Conservation (phyloP, 23 tunicate species). For the Clavelina lepadiformis region DNA sequence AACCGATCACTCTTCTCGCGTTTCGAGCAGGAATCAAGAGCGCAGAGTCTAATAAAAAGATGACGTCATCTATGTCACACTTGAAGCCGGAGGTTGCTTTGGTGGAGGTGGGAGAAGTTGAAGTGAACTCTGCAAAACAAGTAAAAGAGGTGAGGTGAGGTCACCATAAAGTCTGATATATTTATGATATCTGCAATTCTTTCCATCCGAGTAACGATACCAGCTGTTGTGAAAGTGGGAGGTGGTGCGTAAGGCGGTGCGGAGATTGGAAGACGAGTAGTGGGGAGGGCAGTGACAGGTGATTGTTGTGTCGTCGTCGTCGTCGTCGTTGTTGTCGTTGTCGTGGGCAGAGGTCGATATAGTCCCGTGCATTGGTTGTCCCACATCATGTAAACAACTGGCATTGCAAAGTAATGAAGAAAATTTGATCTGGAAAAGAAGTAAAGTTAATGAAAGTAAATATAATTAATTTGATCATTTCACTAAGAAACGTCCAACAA, state of each 20-base stretch:
- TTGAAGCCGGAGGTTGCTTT: neutral
- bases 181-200: too few relatives aligned
- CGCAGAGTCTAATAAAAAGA: conserved; percentile 25
- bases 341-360: neutral
- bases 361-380: conserved; percentile 4
- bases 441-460: too few relatives aligned
- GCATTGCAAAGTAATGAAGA: conserved; percentile 34
- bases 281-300: neutral
- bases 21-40: conserved; percentile 1
- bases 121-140: too few relatives aligned
- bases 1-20: conserved; percentile 1
- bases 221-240: too few relatives aligned
- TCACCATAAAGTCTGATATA: too few relatives aligned
- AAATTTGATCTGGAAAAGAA: conserved; percentile 18
- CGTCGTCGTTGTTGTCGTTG: neutral
- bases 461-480: too few relatives aligned
- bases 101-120: too few relatives aligned
- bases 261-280: neutral
- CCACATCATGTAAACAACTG: conserved; percentile 36
- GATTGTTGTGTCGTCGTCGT: neutral
- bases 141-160: too few relatives aligned
- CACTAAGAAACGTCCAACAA: too few relatives aligned
- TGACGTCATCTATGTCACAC: conserved; percentile 5
- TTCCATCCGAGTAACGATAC: too few relatives aligned
- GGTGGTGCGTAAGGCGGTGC: too few relatives aligned